phyloP scores from a whole-genome alignment of 2,113 vertebrate genomes.

The Baryphthengus martii region DNA sequence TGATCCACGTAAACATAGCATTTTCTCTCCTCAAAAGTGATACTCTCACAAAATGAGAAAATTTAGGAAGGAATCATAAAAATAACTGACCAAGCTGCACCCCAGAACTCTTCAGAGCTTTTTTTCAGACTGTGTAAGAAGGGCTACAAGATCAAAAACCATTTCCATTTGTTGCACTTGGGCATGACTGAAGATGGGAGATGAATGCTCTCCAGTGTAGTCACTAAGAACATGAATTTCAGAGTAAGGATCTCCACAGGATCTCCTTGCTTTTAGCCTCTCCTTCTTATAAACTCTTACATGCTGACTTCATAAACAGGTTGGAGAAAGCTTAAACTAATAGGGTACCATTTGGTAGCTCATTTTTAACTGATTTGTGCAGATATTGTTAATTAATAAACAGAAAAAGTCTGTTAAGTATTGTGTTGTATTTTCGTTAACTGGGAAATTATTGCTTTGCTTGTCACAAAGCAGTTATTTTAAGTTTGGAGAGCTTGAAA shows the following conservation, averaged over 20 bases:
- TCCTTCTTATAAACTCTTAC: neutral
- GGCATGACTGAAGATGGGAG: neutral
- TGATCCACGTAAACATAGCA: neutral
- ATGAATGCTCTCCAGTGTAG: neutral
- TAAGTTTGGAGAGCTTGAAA: neutral
- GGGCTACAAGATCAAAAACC: neutral
- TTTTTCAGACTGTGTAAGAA: neutral
- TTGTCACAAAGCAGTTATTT: neutral
- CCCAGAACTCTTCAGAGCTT: neutral
- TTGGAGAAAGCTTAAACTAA: neutral
- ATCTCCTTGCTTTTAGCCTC: neutral
- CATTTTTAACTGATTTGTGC: neutral
- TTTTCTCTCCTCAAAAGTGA: neutral
- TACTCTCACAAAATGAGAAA: neutral
- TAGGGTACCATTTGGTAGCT: neutral
- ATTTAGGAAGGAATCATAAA: neutral
- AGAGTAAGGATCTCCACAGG: neutral
- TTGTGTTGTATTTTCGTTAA: neutral
- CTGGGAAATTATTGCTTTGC: neutral
- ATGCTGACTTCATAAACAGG: neutral
- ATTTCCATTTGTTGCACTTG: neutral
- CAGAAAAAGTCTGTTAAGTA: neutral
- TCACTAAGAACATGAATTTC: neutral
- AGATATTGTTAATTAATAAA: conserved; percentile 6
- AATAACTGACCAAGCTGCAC: neutral